Base-by-base conservation (phyloP, 2,113 vertebrate species). In the Pseudois nayaur region DNA sequence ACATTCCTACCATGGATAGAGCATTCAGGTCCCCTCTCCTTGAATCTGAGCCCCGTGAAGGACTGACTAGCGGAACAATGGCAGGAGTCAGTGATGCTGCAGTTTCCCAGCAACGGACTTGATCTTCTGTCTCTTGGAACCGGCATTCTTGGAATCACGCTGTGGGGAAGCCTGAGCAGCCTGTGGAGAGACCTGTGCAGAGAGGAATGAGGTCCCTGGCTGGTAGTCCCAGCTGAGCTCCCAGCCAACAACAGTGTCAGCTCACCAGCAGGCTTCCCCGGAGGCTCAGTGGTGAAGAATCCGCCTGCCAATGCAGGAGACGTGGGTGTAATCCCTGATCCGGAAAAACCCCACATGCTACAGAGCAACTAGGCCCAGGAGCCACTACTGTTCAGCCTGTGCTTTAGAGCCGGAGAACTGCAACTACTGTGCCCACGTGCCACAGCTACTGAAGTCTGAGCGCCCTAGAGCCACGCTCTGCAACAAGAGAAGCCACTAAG, bases 371-470 rank as follows among this genome's bases (percentile, higher is more conserved):
- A 4, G 40, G 23, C 12, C 71, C 36, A 25, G 21, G 21, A 76
- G 71, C 71, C 40, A 14, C 36, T 8, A 1, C 36, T 14, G 23
- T 1, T 25, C 3, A 43, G 36, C 36, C 71, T 43, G 11, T 43
- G 71, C 71, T 43, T 23, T 43, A 4, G 40, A 76, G 40, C 40
- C 21, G 0, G 71, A 14, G 71, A 43, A 43, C 40, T 4, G 40
- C 21, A 43, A 4, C 36, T 14, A 6, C 1, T 14, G 6, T 12
- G 36, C 23, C 36, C 6, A 2, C 3, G 1, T 2, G 11, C 21
- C 67, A 2, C 36, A 40, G 36, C 36, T 43, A 3, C 71, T 74
- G 71, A 14, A 14, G 71, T 3, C 21, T 25, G 36, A 25, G 71
- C 6, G 0, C 71, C 21, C 71, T 43, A 14, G 11, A 40, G 71